Evolutionary conservation across 2,797 vertebrate species (phyloP).

Genomic region (Percopsis omiscomaycus): DNA sequence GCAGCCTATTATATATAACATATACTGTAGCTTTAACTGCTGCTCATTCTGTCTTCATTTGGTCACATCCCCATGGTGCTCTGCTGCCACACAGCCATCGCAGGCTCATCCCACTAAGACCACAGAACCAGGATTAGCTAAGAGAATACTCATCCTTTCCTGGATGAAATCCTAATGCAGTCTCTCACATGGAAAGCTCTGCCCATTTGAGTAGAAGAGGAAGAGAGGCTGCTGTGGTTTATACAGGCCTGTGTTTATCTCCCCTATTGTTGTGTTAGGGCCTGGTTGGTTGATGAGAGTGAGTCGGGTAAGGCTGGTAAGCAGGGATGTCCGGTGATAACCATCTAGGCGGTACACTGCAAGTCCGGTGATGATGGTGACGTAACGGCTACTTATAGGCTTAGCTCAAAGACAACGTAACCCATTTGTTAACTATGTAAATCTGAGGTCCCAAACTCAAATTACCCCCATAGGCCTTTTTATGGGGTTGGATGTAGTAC

Average conservation of each 20-base stretch:
- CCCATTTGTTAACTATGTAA: too few relatives aligned
- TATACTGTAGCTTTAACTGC: conserved; percentile 30
- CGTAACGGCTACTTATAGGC: not conserved
- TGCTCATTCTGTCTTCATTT: conserved; percentile 35
- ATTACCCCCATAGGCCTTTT: too few relatives aligned
- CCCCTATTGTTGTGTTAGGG: conserved; percentile 70
- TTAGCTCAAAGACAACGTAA: not conserved
- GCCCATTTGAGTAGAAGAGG: conserved; percentile 65
- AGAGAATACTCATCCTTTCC: conserved; percentile 72
- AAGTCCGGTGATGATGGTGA: conserved; percentile 41
- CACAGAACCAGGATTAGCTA: conserved; percentile 64
- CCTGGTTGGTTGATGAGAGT: conserved; percentile 58
- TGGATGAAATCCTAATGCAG: conserved; percentile 68
- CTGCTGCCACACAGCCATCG: conserved; percentile 27
- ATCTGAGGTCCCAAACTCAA: too few relatives aligned
- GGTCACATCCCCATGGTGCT: conserved; percentile 15
- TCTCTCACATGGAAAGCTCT: conserved; percentile 62
- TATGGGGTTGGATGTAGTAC: too few relatives aligned
- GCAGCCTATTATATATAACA: not conserved
- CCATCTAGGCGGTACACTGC: conserved; percentile 55
- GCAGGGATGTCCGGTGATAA: conserved; percentile 70
- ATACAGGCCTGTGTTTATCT: conserved; percentile 68
- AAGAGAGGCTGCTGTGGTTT: conserved; percentile 73
- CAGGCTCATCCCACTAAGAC: conserved; percentile 51
- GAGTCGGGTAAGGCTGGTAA: conserved; percentile 57